These are phyloP conservation scores for Seira musarum DNA, from an alignment of 2,888 invertebrate genomes.

Conservation along the genomic window DNA sequence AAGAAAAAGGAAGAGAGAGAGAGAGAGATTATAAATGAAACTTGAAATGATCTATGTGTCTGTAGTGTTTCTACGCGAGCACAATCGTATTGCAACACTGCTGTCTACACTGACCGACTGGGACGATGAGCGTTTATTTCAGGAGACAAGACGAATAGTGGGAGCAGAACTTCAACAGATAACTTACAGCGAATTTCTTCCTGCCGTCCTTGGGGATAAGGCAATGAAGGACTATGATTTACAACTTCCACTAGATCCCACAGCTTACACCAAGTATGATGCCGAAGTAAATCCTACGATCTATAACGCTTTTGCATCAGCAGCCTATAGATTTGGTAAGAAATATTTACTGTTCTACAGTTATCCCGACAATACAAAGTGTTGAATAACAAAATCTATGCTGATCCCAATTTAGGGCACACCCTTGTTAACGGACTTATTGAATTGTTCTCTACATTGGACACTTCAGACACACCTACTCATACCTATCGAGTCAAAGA, in stretches of 20 bases:
- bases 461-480: conserved; percentile 25
- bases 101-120: too few relatives aligned
- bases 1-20: too few relatives aligned
- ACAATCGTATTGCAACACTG: conserved; percentile 67
- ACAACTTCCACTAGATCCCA: conserved; percentile 1
- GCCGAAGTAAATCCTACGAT: conserved; percentile 59
- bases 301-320: conserved; percentile 68
- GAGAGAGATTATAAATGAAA: too few relatives aligned
- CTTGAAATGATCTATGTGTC: too few relatives aligned
- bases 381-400: too few relatives aligned
- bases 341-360: too few relatives aligned
- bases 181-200: conserved; percentile 67
- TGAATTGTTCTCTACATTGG: conserved; percentile 31
- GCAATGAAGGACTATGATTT: conserved; percentile 57
- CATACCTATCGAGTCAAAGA: conserved; percentile 62
- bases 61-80: conserved; percentile 62
- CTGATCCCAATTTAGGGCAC: too few relatives aligned
- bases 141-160: conserved; percentile 63
- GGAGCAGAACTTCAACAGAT: conserved; percentile 66
- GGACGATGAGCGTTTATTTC: conserved; percentile 45
- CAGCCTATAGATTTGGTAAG: conserved; percentile 69
- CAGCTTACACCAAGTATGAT: conserved; percentile 54
- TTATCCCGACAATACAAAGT: too few relatives aligned
- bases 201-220: conserved; percentile 60
- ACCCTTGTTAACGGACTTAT: conserved; percentile 63